phyloP scores from a whole-genome alignment of 2,888 invertebrate species.

The Sussaba pulchella region DNA sequence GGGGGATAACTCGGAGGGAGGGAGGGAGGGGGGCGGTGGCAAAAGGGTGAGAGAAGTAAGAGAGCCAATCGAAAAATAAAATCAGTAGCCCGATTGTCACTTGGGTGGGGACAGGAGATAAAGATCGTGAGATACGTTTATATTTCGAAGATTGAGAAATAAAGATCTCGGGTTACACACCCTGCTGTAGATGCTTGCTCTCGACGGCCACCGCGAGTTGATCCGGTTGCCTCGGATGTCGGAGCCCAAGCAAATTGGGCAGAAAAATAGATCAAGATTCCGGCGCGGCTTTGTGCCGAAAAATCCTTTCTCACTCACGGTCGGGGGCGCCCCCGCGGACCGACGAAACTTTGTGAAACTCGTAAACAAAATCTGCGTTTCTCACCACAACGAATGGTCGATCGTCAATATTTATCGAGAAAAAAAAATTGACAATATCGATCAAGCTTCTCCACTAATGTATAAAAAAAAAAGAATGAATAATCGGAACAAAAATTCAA shows the following conservation, averaged over 20 bases:
- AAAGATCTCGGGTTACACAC: slow-evolving; percentile 48
- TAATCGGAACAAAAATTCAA: too few relatives aligned
- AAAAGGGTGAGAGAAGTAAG: background rate
- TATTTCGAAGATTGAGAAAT: slow-evolving; percentile 49
- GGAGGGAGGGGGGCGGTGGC: background rate
- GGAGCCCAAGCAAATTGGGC: slow-evolving; percentile 30
- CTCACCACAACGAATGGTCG: too few relatives aligned
- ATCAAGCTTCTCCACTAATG: too few relatives aligned
- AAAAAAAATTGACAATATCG: too few relatives aligned
- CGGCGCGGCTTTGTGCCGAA: slow-evolving; percentile 20
- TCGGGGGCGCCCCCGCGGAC: background rate
- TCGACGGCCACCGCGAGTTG: background rate
- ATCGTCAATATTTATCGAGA: too few relatives aligned
- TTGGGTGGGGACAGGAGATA: slow-evolving; percentile 47
- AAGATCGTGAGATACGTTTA: slow-evolving; percentile 39
- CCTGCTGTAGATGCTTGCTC: too few relatives aligned
- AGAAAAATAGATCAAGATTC: slow-evolving; percentile 45
- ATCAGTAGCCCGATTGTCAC: slow-evolving; percentile 9
- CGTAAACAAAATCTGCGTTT: too few relatives aligned
- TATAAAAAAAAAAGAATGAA: too few relatives aligned
- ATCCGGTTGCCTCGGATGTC: slow-evolving; percentile 45
- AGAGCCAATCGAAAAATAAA: background rate
- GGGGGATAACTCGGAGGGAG: background rate
- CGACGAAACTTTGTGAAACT: too few relatives aligned
- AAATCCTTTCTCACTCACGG: slow-evolving; percentile 13